Percentiles rank a stretch among this genome's conserved stretches.
Evolutionary conservation across 1,140 invertebrate genomes (phyloP).

Genomic region (Gonioctena quinquepunctata): DNA sequence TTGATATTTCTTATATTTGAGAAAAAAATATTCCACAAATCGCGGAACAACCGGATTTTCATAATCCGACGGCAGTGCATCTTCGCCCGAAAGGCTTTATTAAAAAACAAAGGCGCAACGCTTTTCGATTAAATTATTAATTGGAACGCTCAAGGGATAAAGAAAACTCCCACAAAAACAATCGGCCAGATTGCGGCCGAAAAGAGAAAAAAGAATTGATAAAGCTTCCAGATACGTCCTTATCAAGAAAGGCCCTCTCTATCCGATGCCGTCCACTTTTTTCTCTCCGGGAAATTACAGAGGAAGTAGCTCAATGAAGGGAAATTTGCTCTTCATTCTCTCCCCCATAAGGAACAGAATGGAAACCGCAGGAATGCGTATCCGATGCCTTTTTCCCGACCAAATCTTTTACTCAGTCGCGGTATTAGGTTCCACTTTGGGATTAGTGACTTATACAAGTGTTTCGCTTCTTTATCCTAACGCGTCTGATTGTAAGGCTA

Average conservation of each 20-base stretch:
- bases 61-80: neutral
- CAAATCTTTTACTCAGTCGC: neutral
- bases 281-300: neutral
- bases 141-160: slow-evolving; percentile 1
- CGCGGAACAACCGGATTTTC: neutral
- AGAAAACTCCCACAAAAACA: slow-evolving; percentile 4
- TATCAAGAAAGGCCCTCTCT: neutral
- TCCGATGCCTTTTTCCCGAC: neutral
- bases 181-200: neutral
- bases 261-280: neutral
- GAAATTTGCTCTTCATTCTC: neutral
- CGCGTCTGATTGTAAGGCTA: neutral
- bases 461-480: slow-evolving; percentile 3
- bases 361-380: neutral
- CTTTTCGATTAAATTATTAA: slow-evolving; percentile 15
- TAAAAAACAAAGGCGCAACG: slow-evolving; percentile 11
- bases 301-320: neutral
- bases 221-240: neutral
- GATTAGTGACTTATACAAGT: slow-evolving; percentile 12
- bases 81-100: neutral
- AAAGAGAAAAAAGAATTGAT: neutral
- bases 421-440: slow-evolving; percentile 3
- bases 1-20: no score
- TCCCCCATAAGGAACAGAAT: neutral
- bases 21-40: neutral